Base-by-base conservation (phyloP, 2,888 invertebrate species). In the Ditylenchus weischeri region DNA sequence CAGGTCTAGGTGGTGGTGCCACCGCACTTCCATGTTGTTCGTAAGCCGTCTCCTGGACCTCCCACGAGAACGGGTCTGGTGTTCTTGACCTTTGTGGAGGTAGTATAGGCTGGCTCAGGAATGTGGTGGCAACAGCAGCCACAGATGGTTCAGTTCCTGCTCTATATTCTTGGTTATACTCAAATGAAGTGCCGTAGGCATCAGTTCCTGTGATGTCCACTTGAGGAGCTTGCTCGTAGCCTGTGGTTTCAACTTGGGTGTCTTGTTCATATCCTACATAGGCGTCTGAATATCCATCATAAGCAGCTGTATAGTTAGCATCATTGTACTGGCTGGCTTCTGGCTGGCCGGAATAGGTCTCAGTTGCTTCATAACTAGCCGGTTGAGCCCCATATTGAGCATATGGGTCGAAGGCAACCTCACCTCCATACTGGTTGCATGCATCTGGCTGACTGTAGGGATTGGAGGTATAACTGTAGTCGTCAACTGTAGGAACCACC, bases 31-130 rank as follows among this genome's bases (percentile, higher is more conserved):
- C 73, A 19, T 50, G 38, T 15, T 64, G 38, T n/a, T 62, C 63
- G 11, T 62, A 60, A 29, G 60, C 59, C n/a, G 58, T 71, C 35
- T 76, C 76, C 50, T 76, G 76, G 13, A 68, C 72, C 51, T 79
- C 79, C 79, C 79, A 79, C 15, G 75, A 74, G 57, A 74, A 79
- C 2, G 79, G 79, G 70, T 79, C 79, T 15, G 73, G 68, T n/a
- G 67, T 57, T 48, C 66, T 67, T 4, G 75, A 36, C 23, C 64
- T 63, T 35, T 62, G 62, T 11, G 62, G 68, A 1, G 75, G 75
- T 29, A 73, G 50, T 35, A 70, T 13, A 19, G 73, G 73, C 13
- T 29, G 54, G 10, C 54, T 54, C 13, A 54, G 29, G 10, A 23
- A 59, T 18, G 29, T 64, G 21, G 62, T 36, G 64, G 63, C 58